These are phyloP conservation scores for Fulmarus glacialis DNA, from an alignment of 2,113 vertebrate genomes.

Conservation along the genomic window DNA sequence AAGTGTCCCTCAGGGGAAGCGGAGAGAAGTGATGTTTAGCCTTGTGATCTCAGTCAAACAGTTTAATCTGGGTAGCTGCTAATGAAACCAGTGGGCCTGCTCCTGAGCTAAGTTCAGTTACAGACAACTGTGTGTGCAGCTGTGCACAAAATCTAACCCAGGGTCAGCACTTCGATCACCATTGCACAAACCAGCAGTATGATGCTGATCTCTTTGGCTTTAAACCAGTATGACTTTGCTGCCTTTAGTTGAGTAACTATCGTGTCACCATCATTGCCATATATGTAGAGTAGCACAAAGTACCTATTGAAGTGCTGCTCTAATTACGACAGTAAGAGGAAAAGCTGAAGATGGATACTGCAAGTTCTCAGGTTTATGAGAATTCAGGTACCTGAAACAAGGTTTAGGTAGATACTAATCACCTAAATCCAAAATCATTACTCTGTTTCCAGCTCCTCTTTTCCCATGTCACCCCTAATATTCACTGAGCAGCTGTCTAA, in stretches of 20 bases:
- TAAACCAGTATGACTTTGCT: not conserved
- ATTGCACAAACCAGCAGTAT: not conserved
- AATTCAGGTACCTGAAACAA: not conserved
- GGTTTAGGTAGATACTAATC: not conserved
- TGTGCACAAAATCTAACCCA: not conserved
- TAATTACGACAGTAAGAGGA: not conserved
- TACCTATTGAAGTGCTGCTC: not conserved
- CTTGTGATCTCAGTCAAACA: not conserved
- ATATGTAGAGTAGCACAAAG: not conserved
- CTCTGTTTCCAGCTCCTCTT: not conserved
- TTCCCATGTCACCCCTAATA: not conserved
- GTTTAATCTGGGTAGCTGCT: not conserved
- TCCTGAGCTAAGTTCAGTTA: not conserved
- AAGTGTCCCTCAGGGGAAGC: not conserved
- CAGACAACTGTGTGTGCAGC: not conserved
- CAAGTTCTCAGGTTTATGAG: not conserved
- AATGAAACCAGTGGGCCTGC: not conserved
- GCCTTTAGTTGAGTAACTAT: not conserved
- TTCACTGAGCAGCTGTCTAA: not conserved
- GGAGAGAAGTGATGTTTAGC: not conserved
- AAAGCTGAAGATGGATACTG: not conserved
- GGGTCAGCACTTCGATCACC: not conserved
- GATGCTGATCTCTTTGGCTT: not conserved
- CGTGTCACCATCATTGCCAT: accelerated
- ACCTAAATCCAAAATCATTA: not conserved